These are phyloP conservation scores for Patagioenas fasciata DNA, from an alignment of 2,113 vertebrate genomes.

Conservation along the genomic window DNA sequence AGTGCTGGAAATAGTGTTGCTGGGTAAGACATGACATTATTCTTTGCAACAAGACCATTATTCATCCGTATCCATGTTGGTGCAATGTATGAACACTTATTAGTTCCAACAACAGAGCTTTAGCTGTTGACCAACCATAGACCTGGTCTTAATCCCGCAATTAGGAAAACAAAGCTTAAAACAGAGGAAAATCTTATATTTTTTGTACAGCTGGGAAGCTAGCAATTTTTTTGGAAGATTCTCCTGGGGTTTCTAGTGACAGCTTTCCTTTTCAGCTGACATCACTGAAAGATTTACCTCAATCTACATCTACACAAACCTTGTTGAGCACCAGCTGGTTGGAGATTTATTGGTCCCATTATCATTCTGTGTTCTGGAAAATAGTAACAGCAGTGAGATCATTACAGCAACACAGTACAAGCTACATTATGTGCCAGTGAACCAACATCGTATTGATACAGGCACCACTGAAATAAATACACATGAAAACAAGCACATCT, in stretches of 20 bases:
- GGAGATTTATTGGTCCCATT: not conserved
- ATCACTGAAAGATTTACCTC: not conserved
- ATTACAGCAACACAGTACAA: not conserved
- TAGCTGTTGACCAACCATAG: not conserved
- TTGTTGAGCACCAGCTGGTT: not conserved
- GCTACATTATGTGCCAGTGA: not conserved
- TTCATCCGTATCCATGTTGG: not conserved
- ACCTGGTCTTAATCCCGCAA: not conserved
- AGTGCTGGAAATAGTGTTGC: not conserved
- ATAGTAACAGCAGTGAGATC: not conserved
- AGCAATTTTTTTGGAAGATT: not conserved
- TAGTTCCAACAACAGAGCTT: not conserved
- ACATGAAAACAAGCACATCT: not conserved
- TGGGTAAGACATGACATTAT: constrained; percentile 15
- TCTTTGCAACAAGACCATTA: not conserved
- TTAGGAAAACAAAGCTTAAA: not conserved
- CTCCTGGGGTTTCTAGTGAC: not conserved
- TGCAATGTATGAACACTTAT: not conserved
- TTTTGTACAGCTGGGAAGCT: not conserved
- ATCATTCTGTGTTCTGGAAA: not conserved
- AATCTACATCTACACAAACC: not conserved
- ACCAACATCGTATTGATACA: not conserved
- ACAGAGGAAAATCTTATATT: not conserved
- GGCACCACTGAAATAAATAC: not conserved
- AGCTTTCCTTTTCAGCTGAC: not conserved